Evolutionary conservation across 2,888 invertebrate genomes (phyloP).

Genomic region (Balanococcus diminutus): DNA sequence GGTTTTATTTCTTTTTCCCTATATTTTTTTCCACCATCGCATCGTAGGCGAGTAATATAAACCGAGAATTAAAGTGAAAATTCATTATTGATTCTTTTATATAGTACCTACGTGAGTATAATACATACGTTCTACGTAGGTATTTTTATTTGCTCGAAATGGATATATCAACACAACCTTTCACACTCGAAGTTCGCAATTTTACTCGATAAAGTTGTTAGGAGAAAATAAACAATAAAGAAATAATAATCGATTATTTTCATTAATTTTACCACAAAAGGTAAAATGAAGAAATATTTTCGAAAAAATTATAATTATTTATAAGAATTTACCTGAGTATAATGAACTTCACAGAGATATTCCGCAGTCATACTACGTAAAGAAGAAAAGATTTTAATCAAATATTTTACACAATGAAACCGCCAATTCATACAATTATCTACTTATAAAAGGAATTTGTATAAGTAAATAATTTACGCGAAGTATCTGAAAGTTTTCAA

Average conservation of each 20-base stretch:
- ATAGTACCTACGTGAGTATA: too few relatives aligned
- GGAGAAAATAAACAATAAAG: not conserved
- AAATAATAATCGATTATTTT: not conserved
- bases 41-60: not conserved
- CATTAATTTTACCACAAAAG: not conserved
- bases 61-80: not conserved
- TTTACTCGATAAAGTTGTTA: not conserved
- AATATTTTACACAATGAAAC: not conserved
- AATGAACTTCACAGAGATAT: too few relatives aligned
- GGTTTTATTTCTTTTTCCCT: not conserved
- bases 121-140: not conserved
- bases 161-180: not conserved
- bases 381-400: not conserved
- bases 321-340: too few relatives aligned
- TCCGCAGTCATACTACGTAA: too few relatives aligned
- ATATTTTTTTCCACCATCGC: not conserved
- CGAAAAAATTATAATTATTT: not conserved
- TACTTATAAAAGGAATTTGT: not conserved
- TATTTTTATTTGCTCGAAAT: not conserved
- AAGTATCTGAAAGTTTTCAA: not conserved
- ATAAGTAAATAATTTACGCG: not conserved
- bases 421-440: not conserved
- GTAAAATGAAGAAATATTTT: not conserved
- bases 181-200: not conserved
- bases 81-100: not conserved